A percentile compares a stretch with the other conserved stretches of the same genome.
Conservation (phyloP, 2,797 vertebrate species). For the Decapterus maruadsi region DNA sequence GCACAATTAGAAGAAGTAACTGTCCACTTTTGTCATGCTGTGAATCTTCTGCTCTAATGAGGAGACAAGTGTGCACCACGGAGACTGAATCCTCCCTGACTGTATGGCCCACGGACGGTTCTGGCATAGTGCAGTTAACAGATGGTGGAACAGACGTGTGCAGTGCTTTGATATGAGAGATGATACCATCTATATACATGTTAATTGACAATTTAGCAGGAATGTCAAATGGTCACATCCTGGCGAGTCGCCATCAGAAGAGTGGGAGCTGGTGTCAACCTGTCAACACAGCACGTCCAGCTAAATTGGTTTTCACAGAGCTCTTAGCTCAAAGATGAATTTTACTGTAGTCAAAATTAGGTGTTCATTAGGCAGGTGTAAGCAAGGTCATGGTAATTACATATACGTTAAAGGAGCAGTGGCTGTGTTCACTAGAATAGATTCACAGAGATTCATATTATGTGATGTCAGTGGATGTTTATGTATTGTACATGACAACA, state of each 20-base stretch:
- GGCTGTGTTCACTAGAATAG: background rate
- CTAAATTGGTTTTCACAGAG: conserved; percentile 35
- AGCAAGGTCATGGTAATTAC: conserved; percentile 25
- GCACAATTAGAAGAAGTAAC: background rate
- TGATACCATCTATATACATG: conserved; percentile 60
- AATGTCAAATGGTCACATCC: conserved; percentile 46
- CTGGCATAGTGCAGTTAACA: conserved; percentile 43
- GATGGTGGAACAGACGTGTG: conserved; percentile 56
- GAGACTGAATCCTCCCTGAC: background rate
- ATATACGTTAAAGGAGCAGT: conserved; percentile 26
- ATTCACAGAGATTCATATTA: background rate
- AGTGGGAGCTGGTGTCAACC: conserved; percentile 45
- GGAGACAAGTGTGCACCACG: conserved; percentile 4
- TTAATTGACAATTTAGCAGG: conserved; percentile 65
- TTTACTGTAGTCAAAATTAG: conserved; percentile 22
- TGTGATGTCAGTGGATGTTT: background rate
- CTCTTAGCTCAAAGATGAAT: conserved; percentile 21
- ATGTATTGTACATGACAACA: background rate
- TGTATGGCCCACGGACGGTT: conserved; percentile 5
- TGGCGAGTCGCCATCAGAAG: conserved; percentile 15
- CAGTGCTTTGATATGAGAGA: conserved; percentile 30
- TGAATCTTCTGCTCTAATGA: conserved; percentile 27
- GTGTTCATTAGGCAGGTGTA: conserved; percentile 25
- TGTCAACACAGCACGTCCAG: conserved; percentile 40
- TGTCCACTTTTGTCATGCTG: background rate